Evolutionary conservation across 2,888 invertebrate species (phyloP).

Genomic region (Polydrusus pterygomalis): DNA sequence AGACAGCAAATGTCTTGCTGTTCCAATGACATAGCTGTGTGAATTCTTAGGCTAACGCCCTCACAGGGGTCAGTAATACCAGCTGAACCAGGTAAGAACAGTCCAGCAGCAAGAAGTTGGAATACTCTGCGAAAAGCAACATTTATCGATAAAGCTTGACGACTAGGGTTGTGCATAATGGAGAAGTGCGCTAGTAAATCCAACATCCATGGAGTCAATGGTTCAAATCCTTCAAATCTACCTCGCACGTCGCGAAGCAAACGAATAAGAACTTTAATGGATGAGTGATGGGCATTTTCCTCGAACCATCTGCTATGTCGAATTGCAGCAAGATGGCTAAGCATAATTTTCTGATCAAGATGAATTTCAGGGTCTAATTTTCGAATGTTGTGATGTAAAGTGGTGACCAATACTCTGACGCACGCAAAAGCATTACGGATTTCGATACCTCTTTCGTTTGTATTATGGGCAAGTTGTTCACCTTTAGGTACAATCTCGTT

Average conservation of each 20-base stretch:
- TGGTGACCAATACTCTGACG: constrained; percentile 93
- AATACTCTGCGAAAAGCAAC: constrained; percentile 92
- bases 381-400: constrained; percentile 93
- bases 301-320: constrained; percentile 98
- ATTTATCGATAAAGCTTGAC: constrained; percentile 94
- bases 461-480: constrained; percentile 74
- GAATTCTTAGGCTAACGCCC: constrained; percentile 89
- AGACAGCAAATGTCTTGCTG: constrained; percentile 95
- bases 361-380: constrained; percentile 94
- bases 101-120: constrained; percentile 92
- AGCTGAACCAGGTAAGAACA: constrained; percentile 95
- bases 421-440: constrained; percentile 89
- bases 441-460: constrained; percentile 89
- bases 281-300: constrained; percentile 97
- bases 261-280: constrained; percentile 93
- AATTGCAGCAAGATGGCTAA: constrained; percentile 94
- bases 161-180: constrained; percentile 95
- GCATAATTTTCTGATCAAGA: constrained; percentile 84
- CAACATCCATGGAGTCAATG: constrained; percentile 96
- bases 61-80: constrained; percentile 97
- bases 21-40: constrained; percentile 91
- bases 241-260: constrained; percentile 93
- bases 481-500: constrained; percentile 78
- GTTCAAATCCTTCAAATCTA: constrained; percentile 92
- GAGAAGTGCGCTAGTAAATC: constrained; percentile 97